Evolutionary conservation across 2,113 vertebrate genomes (phyloP).

Genomic region (Nasalis larvatus): DNA sequence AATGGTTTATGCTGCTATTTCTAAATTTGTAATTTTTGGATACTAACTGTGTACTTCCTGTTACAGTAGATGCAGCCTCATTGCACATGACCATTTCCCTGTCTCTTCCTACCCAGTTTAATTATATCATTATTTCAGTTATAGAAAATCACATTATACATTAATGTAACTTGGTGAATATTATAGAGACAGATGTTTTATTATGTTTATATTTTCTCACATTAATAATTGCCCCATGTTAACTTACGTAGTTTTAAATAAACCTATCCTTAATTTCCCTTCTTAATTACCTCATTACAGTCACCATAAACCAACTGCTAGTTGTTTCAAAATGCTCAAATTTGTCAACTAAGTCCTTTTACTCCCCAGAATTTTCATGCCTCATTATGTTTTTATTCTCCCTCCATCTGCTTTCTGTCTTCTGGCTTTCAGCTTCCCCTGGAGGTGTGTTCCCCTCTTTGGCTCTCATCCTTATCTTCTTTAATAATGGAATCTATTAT

Average conservation of each 20-base stretch:
- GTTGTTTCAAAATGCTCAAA: neutral
- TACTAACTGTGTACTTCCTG: neutral
- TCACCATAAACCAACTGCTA: neutral
- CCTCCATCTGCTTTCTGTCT: neutral
- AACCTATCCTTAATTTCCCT: neutral
- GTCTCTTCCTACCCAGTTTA: neutral
- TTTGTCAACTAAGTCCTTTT: neutral
- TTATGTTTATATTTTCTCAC: neutral
- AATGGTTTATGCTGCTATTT: neutral
- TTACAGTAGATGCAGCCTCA: neutral
- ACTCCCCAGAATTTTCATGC: neutral
- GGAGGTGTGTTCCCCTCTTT: neutral
- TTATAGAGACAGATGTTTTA: neutral
- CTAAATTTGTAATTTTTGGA: neutral
- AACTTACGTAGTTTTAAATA: constrained; percentile 21
- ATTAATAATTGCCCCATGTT: constrained; percentile 17
- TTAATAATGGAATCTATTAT: neutral
- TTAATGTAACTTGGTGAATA: neutral
- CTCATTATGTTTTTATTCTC: neutral
- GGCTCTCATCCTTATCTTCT: neutral
- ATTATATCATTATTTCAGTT: neutral
- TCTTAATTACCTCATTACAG: neutral
- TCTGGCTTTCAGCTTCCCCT: neutral
- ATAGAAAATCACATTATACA: neutral
- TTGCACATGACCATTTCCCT: neutral